Base-by-base conservation (phyloP, 2,888 invertebrate species). In the Epinotia brunnichana region DNA sequence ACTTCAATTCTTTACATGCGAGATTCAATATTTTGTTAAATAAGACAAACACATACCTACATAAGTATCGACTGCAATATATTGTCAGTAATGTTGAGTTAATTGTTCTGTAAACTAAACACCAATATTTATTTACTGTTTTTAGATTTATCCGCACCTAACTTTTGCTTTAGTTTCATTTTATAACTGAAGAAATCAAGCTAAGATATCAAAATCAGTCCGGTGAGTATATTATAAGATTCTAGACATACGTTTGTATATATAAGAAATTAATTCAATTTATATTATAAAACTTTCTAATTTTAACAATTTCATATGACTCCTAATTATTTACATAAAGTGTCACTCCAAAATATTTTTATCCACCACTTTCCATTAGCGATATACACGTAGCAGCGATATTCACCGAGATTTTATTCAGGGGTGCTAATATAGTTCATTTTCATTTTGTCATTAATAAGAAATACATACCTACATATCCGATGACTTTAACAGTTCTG, bases 251-350 rank as follows among this genome's bases (percentile, higher is more conserved):
- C 66, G 69, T 21, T 56, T 73, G 69, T 74, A 76, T 73, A 74
- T 64, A 64, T 66, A 70, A 71, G 63, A 67, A 73, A 75, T 53
- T 74, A 75, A 73, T 68, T 73, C 71, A 68, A 74, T 59, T 73
- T 75, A 77, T 74, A 76, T 84, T 75, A 87, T 89, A 90, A 82
- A 88, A 84, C 87, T 86, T 85, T 80, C 81, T 82, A 87, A 78
- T 85, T 81, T 87, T 87, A 89, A 91, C 91, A 88, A 87, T 84
- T 88, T 85, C 82, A 87, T 88, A 87, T 84, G 84, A 86, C 81
- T 76, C 83, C 82, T 85, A 82, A 78, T 75, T 83, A 91, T 91
- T 86, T 91, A 91, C 90, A 91, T 89, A 89, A 83, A 84, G 83
- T 63, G 83, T 84, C 77, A 81, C 85, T 90, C 87, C 84, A 90